Evolutionary conservation across 2,113 vertebrate genomes (phyloP), one percentile per base, ranked within the genome.

Genomic region (Canis aureus): DNA sequence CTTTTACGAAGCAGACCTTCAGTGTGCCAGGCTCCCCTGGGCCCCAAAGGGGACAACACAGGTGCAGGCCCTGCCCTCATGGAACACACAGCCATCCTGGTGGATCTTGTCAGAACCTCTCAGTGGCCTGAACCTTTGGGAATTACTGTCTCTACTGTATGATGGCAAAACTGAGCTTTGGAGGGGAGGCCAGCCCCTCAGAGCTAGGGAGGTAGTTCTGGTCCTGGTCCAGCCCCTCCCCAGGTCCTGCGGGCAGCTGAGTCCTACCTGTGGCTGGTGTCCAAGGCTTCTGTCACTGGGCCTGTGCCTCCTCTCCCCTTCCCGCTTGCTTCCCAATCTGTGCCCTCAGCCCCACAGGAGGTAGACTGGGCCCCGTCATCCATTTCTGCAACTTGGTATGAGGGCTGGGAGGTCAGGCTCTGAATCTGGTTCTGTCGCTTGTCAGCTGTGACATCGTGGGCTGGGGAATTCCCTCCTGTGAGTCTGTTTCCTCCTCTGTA

Each of bases 211-310:
- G 17, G 76, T 66, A 12, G 16, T 8, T 25, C 8, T 0, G 0
- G 19, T 32, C 57, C 1, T 9, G 66, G 32, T 29, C 22, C 13
- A 3, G 13, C 13, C 15, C 55, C 67, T 66, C 2, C n/a, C 13
- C 20, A 8, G 86, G 5, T n/a, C 6, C 11, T 25, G 74, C 62
- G 16, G 89, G 60, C 38, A 15, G 57, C 38, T 2, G 83, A 59
- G 59, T 20, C 29, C 66, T 97, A 85, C 93, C 7, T 32, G 8
- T 90, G 86, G 43, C 89, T 90, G 94, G 92, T 93, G 80, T 64
- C 32, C 4, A 15, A 76, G 8, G 49, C 17, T 3, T 16, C 7
- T 1, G 96, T 78, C 67, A 6, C 35, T 23, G 80, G 27, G 27
- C 27, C 73, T 51, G 57, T 4, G 19, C 27, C 60, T n/a, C 20